A percentile compares a stretch with the other conserved stretches of the same genome.
Evolutionary conservation across 2,797 vertebrate genomes (phyloP).

Genomic region (Trichosurus vulpecula): DNA sequence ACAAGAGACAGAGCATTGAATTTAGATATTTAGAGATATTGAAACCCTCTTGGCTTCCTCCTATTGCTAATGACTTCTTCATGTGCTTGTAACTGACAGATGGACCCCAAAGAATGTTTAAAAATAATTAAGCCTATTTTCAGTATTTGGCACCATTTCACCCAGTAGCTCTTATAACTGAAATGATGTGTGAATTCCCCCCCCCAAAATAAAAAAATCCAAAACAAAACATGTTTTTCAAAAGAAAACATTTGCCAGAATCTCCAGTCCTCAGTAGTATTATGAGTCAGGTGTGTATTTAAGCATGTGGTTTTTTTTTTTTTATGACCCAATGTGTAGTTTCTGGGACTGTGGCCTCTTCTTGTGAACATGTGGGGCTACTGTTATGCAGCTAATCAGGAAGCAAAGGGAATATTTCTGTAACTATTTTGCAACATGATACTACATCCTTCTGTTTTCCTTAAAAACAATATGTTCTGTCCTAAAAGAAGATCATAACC

Average conservation of each 20-base stretch:
- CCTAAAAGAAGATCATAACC: constrained; percentile 44
- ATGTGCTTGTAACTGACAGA: neutral
- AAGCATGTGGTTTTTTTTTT: neutral
- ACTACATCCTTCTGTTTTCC: constrained; percentile 42
- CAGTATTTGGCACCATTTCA: constrained; percentile 17
- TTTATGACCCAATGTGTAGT: neutral
- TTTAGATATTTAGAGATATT: neutral
- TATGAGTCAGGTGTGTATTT: neutral
- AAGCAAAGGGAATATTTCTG: constrained; percentile 57
- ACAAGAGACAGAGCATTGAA: neutral
- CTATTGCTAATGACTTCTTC: neutral
- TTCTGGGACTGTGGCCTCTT: constrained; percentile 14
- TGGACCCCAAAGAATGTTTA: constrained; percentile 23
- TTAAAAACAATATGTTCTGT: constrained; percentile 50
- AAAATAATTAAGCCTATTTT: constrained; percentile 10
- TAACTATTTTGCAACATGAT: constrained; percentile 55
- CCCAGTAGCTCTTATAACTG: neutral
- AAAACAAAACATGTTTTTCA: constrained; percentile 11
- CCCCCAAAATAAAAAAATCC: neutral
- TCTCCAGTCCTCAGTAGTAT: neutral
- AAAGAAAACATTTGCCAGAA: constrained; percentile 29
- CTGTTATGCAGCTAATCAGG: constrained; percentile 48
- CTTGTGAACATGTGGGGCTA: constrained; percentile 18
- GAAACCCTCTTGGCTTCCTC: neutral
- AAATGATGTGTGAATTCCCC: neutral